Base-by-base conservation (phyloP, 2,888 invertebrate species). In the Desoria tigrina region DNA sequence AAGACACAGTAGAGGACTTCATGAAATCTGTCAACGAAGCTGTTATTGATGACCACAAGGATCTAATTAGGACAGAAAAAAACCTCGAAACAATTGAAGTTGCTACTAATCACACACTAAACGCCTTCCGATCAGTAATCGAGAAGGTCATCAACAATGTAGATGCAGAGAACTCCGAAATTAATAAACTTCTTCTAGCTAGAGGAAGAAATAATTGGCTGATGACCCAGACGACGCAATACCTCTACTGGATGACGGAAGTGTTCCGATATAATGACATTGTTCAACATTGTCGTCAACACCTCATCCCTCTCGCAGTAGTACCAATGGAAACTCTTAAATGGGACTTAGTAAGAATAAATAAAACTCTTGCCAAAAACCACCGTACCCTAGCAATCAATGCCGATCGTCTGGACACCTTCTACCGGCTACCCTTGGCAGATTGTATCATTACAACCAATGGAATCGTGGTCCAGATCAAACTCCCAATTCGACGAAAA, bases 401-500 rank as follows among this genome's bases (percentile, higher is more conserved):
- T 2, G 11, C 23, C 3, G 14, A 21, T 2, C 14, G 23, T 7
- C 3, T 60, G 4, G n/a, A 26, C 2, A 18, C 26, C 1, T 67
- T 64, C n/a, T 64, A 55, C 16, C 24, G n/a, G 23, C 1, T 55
- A 7, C 59, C 60, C 18, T 42, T 64, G 9, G 42, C 28, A 0
- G n/a, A 60, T 2, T 67, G 67, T 21, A 1, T 27, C 0, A 45
- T 64, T 7, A 49, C 63, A 0, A 0, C 21, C 0, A 27, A 14
- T 23, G 1, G 37, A 6, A 42, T 64, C 2, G n/a, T 63, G 7
- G 51, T 56, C 1, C 45, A 42, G 32, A 32, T 60, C 1, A 42
- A 49, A 39, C 45, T 63, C 4, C 67, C 67, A 0, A 21, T 67
- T 2, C 26, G 37, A 18, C 11, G 37, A 56, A 57, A 28, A 21